Evolutionary conservation across 1,140 invertebrate genomes (phyloP), one percentile per base, ranked within the genome.

Genomic region (Littorina saxatilis): DNA sequence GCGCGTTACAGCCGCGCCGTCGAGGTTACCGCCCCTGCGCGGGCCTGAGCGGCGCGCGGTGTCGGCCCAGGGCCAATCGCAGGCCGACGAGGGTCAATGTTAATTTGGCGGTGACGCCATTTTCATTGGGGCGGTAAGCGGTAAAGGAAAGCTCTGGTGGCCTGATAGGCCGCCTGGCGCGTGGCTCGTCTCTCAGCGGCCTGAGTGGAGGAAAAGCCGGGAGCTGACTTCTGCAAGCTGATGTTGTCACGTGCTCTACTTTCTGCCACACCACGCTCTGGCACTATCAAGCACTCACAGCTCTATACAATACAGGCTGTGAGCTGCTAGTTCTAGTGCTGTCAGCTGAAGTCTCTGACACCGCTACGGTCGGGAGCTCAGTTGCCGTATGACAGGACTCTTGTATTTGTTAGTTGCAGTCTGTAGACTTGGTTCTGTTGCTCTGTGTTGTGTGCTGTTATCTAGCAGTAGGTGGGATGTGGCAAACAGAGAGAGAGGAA

Each of bases 41-140:
- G 58, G 80, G 76, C 79, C 58, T 73, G 80, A 76, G 63, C 32
- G 81, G 73, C 76, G 79, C 72, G 79, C 68, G 68, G 23, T 40
- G 35, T 68, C 29, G 35, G 75, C 66, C 68, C 78, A 76, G 82
- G 82, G 77, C 85, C 86, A 87, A 87, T 88, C 80, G 85, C 66
- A 80, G 37, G 23, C n/a, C 37, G 52, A 39, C 29, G 52, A 70
- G 74, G 80, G 70, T 81, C 78, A 66, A 77, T 66, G 73, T 81
- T 79, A 74, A 76, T 74, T 82, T 75, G 73, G 76, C 75, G 58
- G 39, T 63, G 52, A n/a, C 52, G 82, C 79, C 80, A 81, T 79
- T 85, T 82, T 79, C 55, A 23, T 78, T 27, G 72, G 76, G 76
- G 63, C 73, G 77, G 80, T 83, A 81, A 81, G 83, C 75, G 79